Evolutionary conservation across 2,113 vertebrate species (phyloP).

Genomic region (Cephalopholis sonnerati): DNA sequence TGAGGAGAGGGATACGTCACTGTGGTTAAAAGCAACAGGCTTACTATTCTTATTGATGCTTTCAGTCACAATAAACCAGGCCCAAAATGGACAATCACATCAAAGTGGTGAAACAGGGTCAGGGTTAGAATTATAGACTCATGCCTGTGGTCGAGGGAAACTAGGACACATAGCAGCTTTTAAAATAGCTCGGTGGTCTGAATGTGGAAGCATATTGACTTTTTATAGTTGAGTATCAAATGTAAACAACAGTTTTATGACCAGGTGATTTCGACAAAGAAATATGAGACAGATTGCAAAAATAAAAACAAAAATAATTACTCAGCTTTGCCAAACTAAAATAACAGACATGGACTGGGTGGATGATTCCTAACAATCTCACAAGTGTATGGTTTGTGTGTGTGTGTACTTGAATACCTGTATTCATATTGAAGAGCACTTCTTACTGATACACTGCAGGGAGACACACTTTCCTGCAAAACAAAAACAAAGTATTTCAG

Average conservation of each 20-base stretch:
- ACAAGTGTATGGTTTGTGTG: neutral
- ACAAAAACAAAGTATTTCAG: constrained; percentile 31
- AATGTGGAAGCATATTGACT: constrained; percentile 12
- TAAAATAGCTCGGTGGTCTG: constrained; percentile 31
- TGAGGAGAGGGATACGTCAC: constrained; percentile 10
- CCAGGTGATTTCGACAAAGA: neutral
- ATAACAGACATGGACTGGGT: neutral
- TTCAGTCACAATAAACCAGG: constrained; percentile 39
- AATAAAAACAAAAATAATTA: neutral
- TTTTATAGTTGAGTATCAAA: neutral
- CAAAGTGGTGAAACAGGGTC: constrained; percentile 39
- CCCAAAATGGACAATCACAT: constrained; percentile 37
- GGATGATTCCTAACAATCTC: neutral
- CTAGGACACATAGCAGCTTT: constrained; percentile 25
- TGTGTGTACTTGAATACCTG: constrained; percentile 76
- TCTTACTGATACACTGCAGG: constrained; percentile 68
- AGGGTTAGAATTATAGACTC: constrained; percentile 46
- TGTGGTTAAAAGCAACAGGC: constrained; percentile 37
- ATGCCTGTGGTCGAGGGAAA: constrained; percentile 30
- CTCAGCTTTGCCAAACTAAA: neutral
- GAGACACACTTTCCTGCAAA: constrained; percentile 79
- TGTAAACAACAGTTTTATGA: neutral
- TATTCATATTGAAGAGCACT: constrained; percentile 86
- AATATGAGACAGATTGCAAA: neutral
- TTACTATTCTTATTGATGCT: constrained; percentile 24